Evolutionary conservation across 2,113 vertebrate genomes (phyloP).

Genomic region (Maccullochella peelii): DNA sequence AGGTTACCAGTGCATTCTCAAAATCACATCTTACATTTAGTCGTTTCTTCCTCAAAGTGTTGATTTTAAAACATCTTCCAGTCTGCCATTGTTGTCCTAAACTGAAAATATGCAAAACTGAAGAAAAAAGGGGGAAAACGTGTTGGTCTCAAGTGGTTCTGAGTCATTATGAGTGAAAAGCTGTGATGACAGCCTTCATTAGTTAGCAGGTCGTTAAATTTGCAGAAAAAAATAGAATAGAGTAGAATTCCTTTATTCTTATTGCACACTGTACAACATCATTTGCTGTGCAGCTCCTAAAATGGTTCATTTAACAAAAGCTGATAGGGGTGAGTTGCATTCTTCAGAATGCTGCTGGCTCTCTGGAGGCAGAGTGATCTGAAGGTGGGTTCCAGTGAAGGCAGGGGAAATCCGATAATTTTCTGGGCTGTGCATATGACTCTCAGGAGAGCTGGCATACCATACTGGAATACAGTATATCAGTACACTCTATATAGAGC

Average conservation of each 20-base stretch:
- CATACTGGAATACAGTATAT: too few relatives aligned
- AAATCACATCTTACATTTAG: not conserved
- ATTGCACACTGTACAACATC: not conserved
- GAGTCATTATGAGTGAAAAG: slow-evolving; percentile 52
- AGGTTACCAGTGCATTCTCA: not conserved
- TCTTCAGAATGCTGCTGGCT: not conserved
- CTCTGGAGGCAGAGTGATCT: not conserved
- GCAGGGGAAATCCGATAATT: too few relatives aligned
- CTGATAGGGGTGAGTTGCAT: not conserved
- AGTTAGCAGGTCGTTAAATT: slow-evolving; percentile 67
- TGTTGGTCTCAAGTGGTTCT: slow-evolving; percentile 37
- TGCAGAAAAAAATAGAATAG: slow-evolving; percentile 26
- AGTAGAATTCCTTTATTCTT: not conserved
- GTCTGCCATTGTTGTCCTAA: not conserved
- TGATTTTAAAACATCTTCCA: not conserved
- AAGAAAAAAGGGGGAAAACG: not conserved
- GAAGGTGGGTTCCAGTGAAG: too few relatives aligned
- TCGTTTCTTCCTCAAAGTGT: not conserved
- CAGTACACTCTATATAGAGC: too few relatives aligned
- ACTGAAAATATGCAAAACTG: slow-evolving; percentile 10
- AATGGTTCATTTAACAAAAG: not conserved
- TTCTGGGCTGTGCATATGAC: too few relatives aligned
- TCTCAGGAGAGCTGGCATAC: too few relatives aligned
- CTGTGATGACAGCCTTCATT: slow-evolving; percentile 66
- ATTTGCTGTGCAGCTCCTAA: not conserved